A percentile compares a stretch with the other conserved stretches of the same genome.
These are phyloP conservation scores for Halichondria panicea DNA, from an alignment of 37 sponge, comb jelly and placozoan genomes.

Conservation along the genomic window DNA sequence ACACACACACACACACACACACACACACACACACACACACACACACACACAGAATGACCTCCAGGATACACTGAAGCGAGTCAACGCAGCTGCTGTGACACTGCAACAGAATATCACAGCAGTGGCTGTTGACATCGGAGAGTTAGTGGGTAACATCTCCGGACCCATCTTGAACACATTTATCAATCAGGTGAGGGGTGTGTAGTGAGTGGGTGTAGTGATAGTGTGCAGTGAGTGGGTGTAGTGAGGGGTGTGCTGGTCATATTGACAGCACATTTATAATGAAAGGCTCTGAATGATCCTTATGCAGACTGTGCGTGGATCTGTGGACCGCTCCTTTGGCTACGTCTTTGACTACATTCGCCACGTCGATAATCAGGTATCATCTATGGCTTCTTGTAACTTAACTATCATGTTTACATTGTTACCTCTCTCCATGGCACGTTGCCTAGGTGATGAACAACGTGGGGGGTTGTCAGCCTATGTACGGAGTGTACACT, in stretches of 20 bases:
- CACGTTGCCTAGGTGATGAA: conserved; percentile 19
- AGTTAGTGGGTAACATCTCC: conserved; percentile 13
- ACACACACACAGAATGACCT: too few relatives aligned
- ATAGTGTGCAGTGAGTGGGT: too few relatives aligned
- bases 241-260: too few relatives aligned
- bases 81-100: too few relatives aligned
- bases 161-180: not conserved
- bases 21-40: too few relatives aligned
- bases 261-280: too few relatives aligned
- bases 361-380: conserved; percentile 5
- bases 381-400: not conserved
- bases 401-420: not conserved
- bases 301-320: conserved; percentile 4
- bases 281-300: too few relatives aligned
- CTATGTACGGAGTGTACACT: conserved; percentile 45
- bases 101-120: not conserved
- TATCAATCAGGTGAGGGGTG: conserved; percentile 6
- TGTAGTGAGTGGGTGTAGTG: not conserved
- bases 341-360: conserved; percentile 3
- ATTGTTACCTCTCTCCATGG: not conserved
- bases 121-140: not conserved
- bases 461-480: conserved; percentile 47
- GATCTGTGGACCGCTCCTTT: not conserved
- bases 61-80: too few relatives aligned
- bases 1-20: too few relatives aligned